Evolutionary conservation across 2,797 vertebrate genomes (phyloP), one percentile per base, ranked within the genome.

Genomic region (Coccyzus lansbergi): DNA sequence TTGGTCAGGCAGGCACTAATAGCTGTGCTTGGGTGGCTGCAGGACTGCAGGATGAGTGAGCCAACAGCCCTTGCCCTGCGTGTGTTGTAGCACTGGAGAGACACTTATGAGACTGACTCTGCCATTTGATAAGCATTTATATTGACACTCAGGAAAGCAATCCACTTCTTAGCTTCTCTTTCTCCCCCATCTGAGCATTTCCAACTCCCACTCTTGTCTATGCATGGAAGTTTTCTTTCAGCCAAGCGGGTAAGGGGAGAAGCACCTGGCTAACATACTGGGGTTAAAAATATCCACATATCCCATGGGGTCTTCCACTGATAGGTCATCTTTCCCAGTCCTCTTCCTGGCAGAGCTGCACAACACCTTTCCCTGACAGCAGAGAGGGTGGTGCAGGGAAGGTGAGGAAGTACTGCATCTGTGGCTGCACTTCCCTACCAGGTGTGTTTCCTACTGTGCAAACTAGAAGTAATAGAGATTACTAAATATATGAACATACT

Each of bases 1-100:
- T 22, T 74, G 0, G 2, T 31, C 0, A 0, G 29, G 49, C 59
- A 34, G 59, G 18, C 77, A 5, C 21, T 5, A 59, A 63, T 28
- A 59, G 28, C 59, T 40, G 25, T 48, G 51, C 64, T 77, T 16
- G 38, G 28, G 68, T 2, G 2, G 78, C 82, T 63, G 51, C 8
- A 5, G 74, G 34, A 65, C 86, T 42, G n/a, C 42, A 28, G 9
- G 51, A 9, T 0, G 7, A 12, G 25, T 19, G 48, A 79, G 31
- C 18, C 25, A 53, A 21, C 6, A 70, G 38, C 28, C 17, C 33
- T 67, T 36, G 63, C 53, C 28, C 46, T 10, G 51, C 58, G n/a
- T 0, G 0, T 17, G 64, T 49, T 51, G 42, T 40, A 26, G 10
- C 38, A 1, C 29, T 28, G 26, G 24, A 49, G 34, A 49, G n/a